phyloP scores from a whole-genome alignment of 2,113 vertebrate genomes.

The Prolemur simus region DNA sequence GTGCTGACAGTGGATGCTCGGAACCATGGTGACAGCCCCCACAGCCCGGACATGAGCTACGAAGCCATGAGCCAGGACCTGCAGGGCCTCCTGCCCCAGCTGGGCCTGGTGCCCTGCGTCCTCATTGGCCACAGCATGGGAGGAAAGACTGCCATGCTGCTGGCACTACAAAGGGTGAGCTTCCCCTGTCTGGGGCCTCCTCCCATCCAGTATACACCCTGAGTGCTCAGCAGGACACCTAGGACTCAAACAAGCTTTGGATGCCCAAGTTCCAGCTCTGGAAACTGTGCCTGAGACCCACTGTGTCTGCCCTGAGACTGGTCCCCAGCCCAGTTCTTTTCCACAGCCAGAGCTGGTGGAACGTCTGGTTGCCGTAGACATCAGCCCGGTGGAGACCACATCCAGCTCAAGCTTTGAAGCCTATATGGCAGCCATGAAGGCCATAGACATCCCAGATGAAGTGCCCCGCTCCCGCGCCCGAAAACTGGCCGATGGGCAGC shows the following conservation, averaged over 20 bases:
- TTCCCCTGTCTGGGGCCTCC: rapidly evolving
- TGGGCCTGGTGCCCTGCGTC: slow-evolving; percentile 90
- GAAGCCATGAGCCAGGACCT: slow-evolving; percentile 92
- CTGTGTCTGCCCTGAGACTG: not conserved
- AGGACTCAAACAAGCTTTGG: not conserved
- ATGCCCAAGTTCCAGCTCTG: not conserved
- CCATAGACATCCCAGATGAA: slow-evolving; percentile 85
- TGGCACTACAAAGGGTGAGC: slow-evolving; percentile 91
- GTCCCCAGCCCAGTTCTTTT: slow-evolving; percentile 14
- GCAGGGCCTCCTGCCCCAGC: slow-evolving; percentile 87
- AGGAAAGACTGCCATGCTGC: slow-evolving; percentile 95
- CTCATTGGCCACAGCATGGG: slow-evolving; percentile 98
- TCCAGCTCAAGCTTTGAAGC: slow-evolving; percentile 81
- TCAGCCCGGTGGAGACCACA: slow-evolving; percentile 85
- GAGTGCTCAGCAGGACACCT: not conserved
- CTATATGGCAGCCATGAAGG: slow-evolving; percentile 92
- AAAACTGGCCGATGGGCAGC: slow-evolving; percentile 91
- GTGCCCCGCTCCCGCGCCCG: slow-evolving; percentile 90
- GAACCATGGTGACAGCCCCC: slow-evolving; percentile 95
- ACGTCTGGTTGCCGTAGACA: slow-evolving; percentile 92
- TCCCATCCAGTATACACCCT: not conserved
- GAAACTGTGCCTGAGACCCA: not conserved
- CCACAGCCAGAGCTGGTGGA: slow-evolving; percentile 93
- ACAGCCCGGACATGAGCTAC: slow-evolving; percentile 89
- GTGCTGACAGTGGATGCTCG: slow-evolving; percentile 95